These are phyloP conservation scores for Cantharis rustica DNA, from an alignment of 2,888 invertebrate species.

Conservation along the genomic window DNA sequence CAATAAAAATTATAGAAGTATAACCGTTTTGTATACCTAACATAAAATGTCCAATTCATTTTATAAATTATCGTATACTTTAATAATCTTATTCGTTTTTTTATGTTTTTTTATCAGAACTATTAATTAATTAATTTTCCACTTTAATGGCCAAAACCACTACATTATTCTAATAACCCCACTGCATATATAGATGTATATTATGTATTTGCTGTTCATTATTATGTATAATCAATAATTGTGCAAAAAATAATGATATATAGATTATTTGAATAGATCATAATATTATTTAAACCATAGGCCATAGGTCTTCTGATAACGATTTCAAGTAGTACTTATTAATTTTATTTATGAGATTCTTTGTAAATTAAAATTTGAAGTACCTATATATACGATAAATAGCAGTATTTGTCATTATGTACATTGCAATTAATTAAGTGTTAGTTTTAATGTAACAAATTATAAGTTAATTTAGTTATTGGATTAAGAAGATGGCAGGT, in stretches of 20 bases:
- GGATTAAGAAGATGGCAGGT: not conserved
- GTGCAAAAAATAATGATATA: not conserved
- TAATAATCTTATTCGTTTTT: not conserved
- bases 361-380: slow-evolving; percentile 2
- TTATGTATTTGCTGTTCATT: not conserved
- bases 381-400: not conserved
- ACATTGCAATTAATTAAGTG: not conserved
- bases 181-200: not conserved
- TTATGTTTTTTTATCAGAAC: not conserved
- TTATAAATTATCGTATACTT: not conserved
- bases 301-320: slow-evolving; percentile 13
- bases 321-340: slow-evolving; percentile 4
- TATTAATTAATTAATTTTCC: not conserved
- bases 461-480: not conserved
- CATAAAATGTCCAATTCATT: not conserved
- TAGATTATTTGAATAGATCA: slow-evolving; percentile 3
- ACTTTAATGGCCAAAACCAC: not conserved
- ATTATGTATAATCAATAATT: not conserved
- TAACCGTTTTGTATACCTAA: not conserved
- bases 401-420: not conserved
- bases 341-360: not conserved
- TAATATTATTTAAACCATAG: slow-evolving; percentile 6
- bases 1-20: not conserved
- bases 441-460: not conserved
- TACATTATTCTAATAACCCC: not conserved